These are phyloP conservation scores for Rhadina sibilatrix DNA, from an alignment of 2,113 vertebrate species.

Conservation along the genomic window DNA sequence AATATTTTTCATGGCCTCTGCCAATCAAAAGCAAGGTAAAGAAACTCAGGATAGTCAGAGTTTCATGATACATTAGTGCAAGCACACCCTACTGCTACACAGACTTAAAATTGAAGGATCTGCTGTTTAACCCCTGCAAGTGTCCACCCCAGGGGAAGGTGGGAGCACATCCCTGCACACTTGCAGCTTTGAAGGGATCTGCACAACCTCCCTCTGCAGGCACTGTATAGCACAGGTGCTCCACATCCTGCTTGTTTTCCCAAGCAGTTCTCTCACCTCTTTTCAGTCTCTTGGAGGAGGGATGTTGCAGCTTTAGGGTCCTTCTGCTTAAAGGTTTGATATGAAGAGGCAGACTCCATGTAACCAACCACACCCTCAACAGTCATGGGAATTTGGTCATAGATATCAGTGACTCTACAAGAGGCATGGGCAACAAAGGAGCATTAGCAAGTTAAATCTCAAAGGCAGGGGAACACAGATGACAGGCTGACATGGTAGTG, in stretches of 20 bases:
- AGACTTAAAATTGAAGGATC: neutral
- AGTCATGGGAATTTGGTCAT: constrained; percentile 48
- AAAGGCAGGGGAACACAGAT: neutral
- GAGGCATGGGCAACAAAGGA: neutral
- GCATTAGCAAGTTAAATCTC: neutral
- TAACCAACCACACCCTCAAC: constrained; percentile 75
- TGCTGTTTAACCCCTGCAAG: neutral
- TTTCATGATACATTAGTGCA: neutral
- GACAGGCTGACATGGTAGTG: neutral
- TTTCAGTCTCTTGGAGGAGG: constrained; percentile 69
- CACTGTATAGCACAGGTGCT: neutral
- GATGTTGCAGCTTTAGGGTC: constrained; percentile 71
- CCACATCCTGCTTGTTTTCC: neutral
- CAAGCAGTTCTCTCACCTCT: constrained; percentile 62
- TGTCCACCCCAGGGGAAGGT: neutral
- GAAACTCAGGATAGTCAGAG: neutral
- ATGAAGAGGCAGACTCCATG: constrained; percentile 76
- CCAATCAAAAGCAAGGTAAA: neutral
- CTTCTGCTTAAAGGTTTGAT: constrained; percentile 68
- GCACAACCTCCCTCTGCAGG: neutral
- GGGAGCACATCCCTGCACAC: neutral
- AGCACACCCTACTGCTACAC: neutral
- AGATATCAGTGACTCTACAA: constrained; percentile 73
- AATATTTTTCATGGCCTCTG: neutral
- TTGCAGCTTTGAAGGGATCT: neutral